Evolutionary conservation across 2,888 invertebrate species (phyloP).

Genomic region (Cylloceria caligata): DNA sequence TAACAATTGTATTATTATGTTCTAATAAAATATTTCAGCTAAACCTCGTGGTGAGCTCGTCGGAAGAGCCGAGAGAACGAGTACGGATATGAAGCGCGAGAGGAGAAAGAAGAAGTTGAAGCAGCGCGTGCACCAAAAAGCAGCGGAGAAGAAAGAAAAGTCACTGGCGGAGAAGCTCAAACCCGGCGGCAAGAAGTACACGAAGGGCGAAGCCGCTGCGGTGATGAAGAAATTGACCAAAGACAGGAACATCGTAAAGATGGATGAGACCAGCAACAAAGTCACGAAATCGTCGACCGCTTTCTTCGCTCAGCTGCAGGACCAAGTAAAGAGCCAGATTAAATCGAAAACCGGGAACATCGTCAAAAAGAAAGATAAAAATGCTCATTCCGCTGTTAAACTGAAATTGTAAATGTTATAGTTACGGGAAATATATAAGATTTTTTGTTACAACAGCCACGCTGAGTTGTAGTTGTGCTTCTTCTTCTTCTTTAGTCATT

Average conservation of each 20-base stretch:
- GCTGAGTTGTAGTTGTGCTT: neutral
- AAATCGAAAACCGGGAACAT: slow-evolving; percentile 84
- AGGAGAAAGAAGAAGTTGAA: slow-evolving; percentile 94
- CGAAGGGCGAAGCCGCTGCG: slow-evolving; percentile 87
- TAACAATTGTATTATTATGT: neutral
- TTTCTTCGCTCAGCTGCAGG: slow-evolving; percentile 95
- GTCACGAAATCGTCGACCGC: slow-evolving; percentile 91
- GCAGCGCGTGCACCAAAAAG: slow-evolving; percentile 87
- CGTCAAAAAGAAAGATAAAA: slow-evolving; percentile 79
- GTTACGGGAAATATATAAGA: slow-evolving; percentile 66
- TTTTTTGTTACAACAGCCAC: slow-evolving; percentile 37
- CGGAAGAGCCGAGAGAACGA: slow-evolving; percentile 92
- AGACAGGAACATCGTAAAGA: slow-evolving; percentile 88
- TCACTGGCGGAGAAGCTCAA: slow-evolving; percentile 74
- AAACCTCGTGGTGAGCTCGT: slow-evolving; percentile 86
- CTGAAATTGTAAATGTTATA: slow-evolving; percentile 87
- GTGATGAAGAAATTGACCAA: slow-evolving; percentile 88
- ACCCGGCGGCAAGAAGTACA: slow-evolving; percentile 86
- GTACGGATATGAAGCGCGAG: slow-evolving; percentile 95
- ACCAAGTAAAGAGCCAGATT: slow-evolving; percentile 88
- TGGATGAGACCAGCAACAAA: slow-evolving; percentile 84
- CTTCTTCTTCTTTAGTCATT: slow-evolving; percentile 5
- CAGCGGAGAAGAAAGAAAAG: slow-evolving; percentile 84
- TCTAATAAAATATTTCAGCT: slow-evolving; percentile 74
- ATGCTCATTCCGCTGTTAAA: slow-evolving; percentile 86